Evolutionary conservation across 2,113 vertebrate genomes (phyloP).

Genomic region (Platichthys flesus): DNA sequence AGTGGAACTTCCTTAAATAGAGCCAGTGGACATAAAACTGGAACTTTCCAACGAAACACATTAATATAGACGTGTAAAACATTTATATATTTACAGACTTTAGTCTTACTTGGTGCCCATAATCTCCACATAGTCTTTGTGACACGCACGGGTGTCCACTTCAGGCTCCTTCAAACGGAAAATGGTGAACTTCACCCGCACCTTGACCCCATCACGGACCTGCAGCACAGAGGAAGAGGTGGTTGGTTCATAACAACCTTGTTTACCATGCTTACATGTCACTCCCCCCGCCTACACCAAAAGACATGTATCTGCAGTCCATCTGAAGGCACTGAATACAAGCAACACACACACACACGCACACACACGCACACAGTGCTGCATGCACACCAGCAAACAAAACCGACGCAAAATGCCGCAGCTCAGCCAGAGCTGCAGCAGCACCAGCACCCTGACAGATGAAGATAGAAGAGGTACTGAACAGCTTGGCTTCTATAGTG

Average conservation of each 20-base stretch:
- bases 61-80: neutral
- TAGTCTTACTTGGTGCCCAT: constrained; percentile 73
- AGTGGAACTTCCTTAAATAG: neutral
- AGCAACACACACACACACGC: constrained; percentile 12
- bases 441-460: constrained; percentile 72
- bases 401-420: constrained; percentile 55
- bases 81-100: neutral
- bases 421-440: constrained; percentile 65
- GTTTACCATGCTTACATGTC: constrained; percentile 36
- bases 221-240: constrained; percentile 48
- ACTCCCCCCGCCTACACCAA: constrained; percentile 7
- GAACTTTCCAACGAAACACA: neutral
- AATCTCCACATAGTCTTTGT: constrained; percentile 83
- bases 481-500: constrained; percentile 76
- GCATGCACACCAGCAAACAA: constrained; percentile 18
- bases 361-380: neutral
- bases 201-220: constrained; percentile 69
- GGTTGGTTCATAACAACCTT: constrained; percentile 27
- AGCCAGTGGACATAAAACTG: neutral
- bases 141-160: constrained; percentile 71
- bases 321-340: constrained; percentile 23
- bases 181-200: constrained; percentile 79
- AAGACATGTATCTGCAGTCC: constrained; percentile 9
- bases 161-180: constrained; percentile 84
- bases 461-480: constrained; percentile 79